Percentiles rank a stretch among this genome's conserved stretches.
These are phyloP conservation scores for Heterodera carotae DNA, from an alignment of 1,140 invertebrate species.

Conservation along the genomic window DNA sequence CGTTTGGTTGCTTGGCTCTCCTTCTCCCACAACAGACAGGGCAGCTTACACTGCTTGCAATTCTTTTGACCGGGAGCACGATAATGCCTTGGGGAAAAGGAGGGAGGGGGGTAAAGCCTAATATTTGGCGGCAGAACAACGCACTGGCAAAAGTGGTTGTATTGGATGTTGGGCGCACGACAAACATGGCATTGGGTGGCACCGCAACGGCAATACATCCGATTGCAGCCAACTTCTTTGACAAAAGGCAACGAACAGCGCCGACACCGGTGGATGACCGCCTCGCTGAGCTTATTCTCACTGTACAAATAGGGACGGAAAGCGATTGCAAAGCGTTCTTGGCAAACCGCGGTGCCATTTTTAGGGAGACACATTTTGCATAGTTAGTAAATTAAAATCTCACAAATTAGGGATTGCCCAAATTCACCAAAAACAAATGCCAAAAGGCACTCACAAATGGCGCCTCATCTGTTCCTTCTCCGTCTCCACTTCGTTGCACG, in stretches of 20 bases:
- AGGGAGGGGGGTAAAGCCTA: not conserved
- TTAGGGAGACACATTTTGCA: too few relatives aligned
- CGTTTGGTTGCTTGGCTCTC: conserved; percentile 5
- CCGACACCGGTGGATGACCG: conserved; percentile 69
- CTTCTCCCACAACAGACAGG: conserved; percentile 43
- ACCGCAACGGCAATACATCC: conserved; percentile 75
- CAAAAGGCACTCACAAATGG: conserved; percentile 17
- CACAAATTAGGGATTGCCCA: too few relatives aligned
- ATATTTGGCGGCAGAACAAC: not conserved
- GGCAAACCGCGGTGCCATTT: too few relatives aligned
- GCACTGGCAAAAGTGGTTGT: conserved; percentile 72
- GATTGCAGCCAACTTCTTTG: conserved; percentile 75
- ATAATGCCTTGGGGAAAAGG: conserved; percentile 29
- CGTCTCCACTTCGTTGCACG: conserved; percentile 37
- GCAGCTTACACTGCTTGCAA: conserved; percentile 35
- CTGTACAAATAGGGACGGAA: conserved; percentile 49
- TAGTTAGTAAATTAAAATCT: too few relatives aligned
- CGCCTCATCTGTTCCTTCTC: conserved; percentile 27
- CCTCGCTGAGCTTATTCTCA: conserved; percentile 41
- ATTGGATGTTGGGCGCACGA: conserved; percentile 70
- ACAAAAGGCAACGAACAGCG: conserved; percentile 71
- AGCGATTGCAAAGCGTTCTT: too few relatives aligned
- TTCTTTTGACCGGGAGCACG: conserved; percentile 31
- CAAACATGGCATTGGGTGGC: conserved; percentile 76
- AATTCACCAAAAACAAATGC: not conserved